Percentiles rank a stretch among this genome's conserved stretches.
Evolutionary conservation across 2,888 invertebrate genomes (phyloP).

Genomic region (Tetragonula carbonaria): DNA sequence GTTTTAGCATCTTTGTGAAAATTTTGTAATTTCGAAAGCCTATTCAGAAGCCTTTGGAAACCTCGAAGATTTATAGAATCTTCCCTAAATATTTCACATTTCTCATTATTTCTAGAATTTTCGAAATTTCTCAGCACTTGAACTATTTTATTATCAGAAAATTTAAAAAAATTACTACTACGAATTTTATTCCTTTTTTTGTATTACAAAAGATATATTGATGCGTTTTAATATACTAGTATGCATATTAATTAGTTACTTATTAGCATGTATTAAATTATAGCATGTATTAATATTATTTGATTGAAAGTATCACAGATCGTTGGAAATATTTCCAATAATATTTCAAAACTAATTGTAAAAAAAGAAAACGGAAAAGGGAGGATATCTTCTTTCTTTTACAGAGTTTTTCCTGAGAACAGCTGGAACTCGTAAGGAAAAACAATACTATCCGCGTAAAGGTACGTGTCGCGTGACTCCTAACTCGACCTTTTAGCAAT

Average conservation of each 20-base stretch:
- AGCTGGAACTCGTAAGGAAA: constrained; percentile 68
- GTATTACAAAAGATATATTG: no score
- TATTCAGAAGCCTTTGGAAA: not conserved
- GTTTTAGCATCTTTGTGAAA: no score
- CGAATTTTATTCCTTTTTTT: no score
- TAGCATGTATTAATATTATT: no score
- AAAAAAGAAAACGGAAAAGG: constrained; percentile 21
- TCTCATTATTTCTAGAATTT: not conserved
- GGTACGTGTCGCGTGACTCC: constrained; percentile 41
- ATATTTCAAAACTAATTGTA: not conserved
- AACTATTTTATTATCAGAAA: no score
- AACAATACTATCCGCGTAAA: constrained; percentile 65
- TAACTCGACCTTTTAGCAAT: constrained; percentile 32
- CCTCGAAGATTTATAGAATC: no score
- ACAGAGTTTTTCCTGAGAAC: constrained; percentile 35
- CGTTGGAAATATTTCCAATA: not conserved
- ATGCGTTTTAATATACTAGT: no score
- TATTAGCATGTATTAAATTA: no score
- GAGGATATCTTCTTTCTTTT: constrained; percentile 8
- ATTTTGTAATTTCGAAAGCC: no score
- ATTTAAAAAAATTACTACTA: no score
- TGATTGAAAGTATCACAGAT: not conserved
- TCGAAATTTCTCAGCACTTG: not conserved
- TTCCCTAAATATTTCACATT: no score
- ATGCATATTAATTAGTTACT: no score